Conservation (phyloP, 2,113 vertebrate species). For the Peromyscus maniculatus region DNA sequence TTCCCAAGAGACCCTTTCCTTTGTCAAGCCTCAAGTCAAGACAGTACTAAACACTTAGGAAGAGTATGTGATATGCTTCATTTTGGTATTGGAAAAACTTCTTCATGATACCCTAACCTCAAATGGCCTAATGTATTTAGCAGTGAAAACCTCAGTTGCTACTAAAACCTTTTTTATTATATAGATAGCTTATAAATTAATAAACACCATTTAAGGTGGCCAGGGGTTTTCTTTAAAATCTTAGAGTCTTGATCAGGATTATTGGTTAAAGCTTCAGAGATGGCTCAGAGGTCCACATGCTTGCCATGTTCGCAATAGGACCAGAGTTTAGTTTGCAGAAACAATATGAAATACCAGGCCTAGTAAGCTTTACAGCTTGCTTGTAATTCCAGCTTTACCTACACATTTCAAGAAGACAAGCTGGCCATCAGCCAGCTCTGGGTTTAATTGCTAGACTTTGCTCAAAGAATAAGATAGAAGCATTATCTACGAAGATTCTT, state of each 20-base stretch:
- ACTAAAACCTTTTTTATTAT: slow-evolving; percentile 62
- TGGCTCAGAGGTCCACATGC: not conserved
- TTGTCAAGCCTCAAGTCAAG: slow-evolving; percentile 72
- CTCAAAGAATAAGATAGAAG: not conserved
- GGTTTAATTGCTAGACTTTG: not conserved
- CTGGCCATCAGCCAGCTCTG: not conserved
- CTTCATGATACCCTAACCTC: slow-evolving; percentile 84
- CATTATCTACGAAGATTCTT: too few relatives aligned
- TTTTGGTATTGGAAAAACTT: slow-evolving; percentile 85
- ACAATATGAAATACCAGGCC: not conserved
- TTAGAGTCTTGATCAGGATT: slow-evolving; percentile 5
- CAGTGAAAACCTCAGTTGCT: slow-evolving; percentile 65
- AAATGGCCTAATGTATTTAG: slow-evolving; percentile 81
- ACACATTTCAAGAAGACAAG: not conserved
- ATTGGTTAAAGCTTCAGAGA: not conserved
- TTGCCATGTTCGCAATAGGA: not conserved
- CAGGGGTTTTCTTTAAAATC: slow-evolving; percentile 30
- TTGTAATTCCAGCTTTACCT: not conserved
- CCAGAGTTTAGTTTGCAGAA: not conserved
- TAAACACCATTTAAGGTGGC: slow-evolving; percentile 33
- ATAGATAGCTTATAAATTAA: slow-evolving; percentile 67
- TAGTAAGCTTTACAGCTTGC: too few relatives aligned
- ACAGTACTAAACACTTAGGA: slow-evolving; percentile 79
- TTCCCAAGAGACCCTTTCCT: slow-evolving; percentile 26
- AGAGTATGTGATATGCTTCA: slow-evolving; percentile 77